Percentiles rank a stretch among this genome's conserved stretches.
Evolutionary conservation across 1,140 invertebrate species (phyloP).

Genomic region (Cecropterus lyciades): DNA sequence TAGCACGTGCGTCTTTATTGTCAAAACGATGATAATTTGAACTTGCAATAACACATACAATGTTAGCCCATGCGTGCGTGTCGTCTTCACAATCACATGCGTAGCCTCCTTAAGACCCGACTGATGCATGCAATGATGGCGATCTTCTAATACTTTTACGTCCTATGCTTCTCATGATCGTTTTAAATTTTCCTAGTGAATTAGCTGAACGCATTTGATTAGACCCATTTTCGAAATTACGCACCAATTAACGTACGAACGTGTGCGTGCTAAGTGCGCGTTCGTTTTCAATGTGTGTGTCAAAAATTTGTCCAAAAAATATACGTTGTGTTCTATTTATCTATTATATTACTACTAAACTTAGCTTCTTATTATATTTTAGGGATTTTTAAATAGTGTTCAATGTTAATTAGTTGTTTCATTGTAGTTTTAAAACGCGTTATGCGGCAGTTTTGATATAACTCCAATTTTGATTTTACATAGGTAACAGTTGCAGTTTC

Average conservation of each 20-base stretch:
- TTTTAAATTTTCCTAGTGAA: slow-evolving; percentile 33
- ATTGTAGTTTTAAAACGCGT: slow-evolving; percentile 9
- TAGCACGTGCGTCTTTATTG: too few species aligned
- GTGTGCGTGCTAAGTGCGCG: slow-evolving; percentile 3
- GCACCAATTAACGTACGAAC: not conserved
- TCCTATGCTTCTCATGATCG: slow-evolving; percentile 6
- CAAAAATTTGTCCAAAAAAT: slow-evolving; percentile 17
- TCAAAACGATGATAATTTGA: too few species aligned
- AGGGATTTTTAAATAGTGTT: slow-evolving; percentile 23
- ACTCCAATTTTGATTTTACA: not conserved
- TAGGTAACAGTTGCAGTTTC: too few species aligned
- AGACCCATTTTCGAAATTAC: slow-evolving; percentile 1
- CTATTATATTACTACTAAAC: slow-evolving; percentile 1
- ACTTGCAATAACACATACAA: too few species aligned
- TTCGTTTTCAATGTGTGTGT: not conserved
- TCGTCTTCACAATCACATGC: too few species aligned
- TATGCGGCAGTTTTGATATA: not conserved
- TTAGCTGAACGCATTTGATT: slow-evolving; percentile 24
- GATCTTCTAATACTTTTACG: too few species aligned
- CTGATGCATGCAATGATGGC: slow-evolving; percentile 31
- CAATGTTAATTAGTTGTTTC: slow-evolving; percentile 19
- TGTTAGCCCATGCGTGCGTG: too few species aligned
- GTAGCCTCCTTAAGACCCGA: not conserved
- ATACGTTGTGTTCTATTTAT: slow-evolving; percentile 14
- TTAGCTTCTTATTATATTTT: slow-evolving; percentile 17